Evolutionary conservation across 1,140 invertebrate genomes (phyloP).

Genomic region (Rhopalosiphum maidis): DNA sequence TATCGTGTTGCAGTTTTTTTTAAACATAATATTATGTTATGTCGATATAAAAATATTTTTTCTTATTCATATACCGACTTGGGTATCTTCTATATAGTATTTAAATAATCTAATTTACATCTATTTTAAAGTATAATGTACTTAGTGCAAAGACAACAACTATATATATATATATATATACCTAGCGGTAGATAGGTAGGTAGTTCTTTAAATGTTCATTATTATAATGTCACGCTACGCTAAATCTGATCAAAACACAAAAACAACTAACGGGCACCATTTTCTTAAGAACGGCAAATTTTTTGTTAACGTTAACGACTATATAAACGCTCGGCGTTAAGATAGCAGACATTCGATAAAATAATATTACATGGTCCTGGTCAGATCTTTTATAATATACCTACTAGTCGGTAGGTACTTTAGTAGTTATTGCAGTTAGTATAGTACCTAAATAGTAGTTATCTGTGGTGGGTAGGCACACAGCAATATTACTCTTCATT

Average conservation of each 20-base stretch:
- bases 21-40: not conserved
- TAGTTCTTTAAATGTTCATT: conserved; percentile 27
- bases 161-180: not conserved
- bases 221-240: conserved; percentile 29
- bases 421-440: not conserved
- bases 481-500: not conserved
- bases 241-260: conserved; percentile 12
- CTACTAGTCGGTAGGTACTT: not conserved
- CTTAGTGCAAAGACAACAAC: conserved; percentile 16
- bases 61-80: not conserved
- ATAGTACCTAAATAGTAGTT: no score
- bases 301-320: not conserved
- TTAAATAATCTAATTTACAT: conserved; percentile 14
- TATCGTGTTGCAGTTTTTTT: not conserved
- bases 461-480: not conserved
- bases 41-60: not conserved
- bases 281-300: not conserved
- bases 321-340: not conserved
- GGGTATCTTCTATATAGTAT: not conserved
- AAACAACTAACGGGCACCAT: conserved; percentile 28
- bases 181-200: not conserved
- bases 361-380: not conserved
- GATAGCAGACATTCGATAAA: not conserved
- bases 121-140: not conserved
- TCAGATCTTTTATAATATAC: not conserved